Evolutionary conservation across 2,888 invertebrate genomes (phyloP), one percentile per base, ranked within the genome.

Genomic region (Netelia virgata): DNA sequence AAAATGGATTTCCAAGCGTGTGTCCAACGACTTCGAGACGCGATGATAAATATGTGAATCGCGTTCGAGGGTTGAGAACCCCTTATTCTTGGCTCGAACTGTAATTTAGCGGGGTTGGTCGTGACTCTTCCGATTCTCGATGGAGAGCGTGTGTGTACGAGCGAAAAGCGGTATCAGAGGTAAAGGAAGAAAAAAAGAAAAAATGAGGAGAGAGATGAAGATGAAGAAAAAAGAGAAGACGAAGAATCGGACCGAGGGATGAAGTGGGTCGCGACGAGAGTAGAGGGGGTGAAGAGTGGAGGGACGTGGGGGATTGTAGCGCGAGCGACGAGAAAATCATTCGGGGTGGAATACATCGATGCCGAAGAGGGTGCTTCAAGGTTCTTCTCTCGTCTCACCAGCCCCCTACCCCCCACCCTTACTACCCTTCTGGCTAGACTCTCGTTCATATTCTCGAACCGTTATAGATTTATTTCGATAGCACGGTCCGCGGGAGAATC

Each of bases 351-450:
- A 86, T 80, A 50, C 57, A 68, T 16, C 81, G 85, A 84, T 82
- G 79, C 85, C 84, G 76, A 87, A 86, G 87, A 87, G 88, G 87
- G 88, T 87, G 79, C 89, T 89, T 87, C 86, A 87, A 85, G 83
- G 82, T 87, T 83, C 84, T 82, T 82, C 75, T 72, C 79, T 78
- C 78, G 47, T 50, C 66, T 28, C 36, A 18, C 28, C 68, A 23
- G 9, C 74, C 64, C 70, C 70, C 59, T 18, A 11, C 79, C 55
- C 43, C 66, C 70, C 70, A 1, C 72, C 64, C 28, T 57, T 20
- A 41, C 59, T 57, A 10, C 81, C 77, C 63, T 53, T 53, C 70
- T 55, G 84, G 82, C 84, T 86, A 87, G 87, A 84, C 86, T 87
- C 75, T 68, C 80, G n/a, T 78, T 84, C 83, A 68, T 86, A 78